Evolutionary conservation across 2,797 vertebrate genomes (phyloP).

Genomic region (Vultur gryphus): DNA sequence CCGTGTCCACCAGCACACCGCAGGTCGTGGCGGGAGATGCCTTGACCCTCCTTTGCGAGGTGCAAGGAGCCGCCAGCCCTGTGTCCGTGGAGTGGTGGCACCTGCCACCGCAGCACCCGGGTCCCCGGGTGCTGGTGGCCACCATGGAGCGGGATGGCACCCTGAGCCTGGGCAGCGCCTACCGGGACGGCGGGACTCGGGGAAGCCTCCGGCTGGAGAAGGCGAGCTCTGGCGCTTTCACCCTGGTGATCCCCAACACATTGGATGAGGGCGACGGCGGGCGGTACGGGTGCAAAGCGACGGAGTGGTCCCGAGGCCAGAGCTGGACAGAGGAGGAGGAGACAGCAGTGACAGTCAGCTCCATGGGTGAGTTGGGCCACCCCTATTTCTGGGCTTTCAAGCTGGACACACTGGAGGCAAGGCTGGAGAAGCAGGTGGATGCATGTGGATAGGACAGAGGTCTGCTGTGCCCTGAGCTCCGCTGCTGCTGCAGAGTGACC

Average conservation of each 20-base stretch:
- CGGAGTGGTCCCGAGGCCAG: constrained; percentile 62
- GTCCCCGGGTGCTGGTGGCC: constrained; percentile 54
- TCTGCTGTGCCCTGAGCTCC: neutral
- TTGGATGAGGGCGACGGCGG: constrained; percentile 71
- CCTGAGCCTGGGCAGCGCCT: constrained; percentile 67
- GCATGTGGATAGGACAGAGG: neutral
- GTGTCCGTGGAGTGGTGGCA: constrained; percentile 83
- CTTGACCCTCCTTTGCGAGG: constrained; percentile 74
- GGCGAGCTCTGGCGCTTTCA: constrained; percentile 66
- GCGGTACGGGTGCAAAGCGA: constrained; percentile 77
- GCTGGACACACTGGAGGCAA: neutral
- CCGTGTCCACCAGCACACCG: neutral
- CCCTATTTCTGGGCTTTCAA: neutral
- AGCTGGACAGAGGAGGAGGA: neutral
- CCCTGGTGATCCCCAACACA: constrained; percentile 77
- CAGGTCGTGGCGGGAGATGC: constrained; percentile 68
- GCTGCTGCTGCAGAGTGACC: neutral
- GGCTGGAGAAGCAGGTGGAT: rapidly evolving
- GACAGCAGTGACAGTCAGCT: neutral
- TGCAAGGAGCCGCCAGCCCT: constrained; percentile 50
- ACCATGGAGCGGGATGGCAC: constrained; percentile 74
- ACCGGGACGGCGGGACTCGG: constrained; percentile 51
- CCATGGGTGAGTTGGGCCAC: constrained; percentile 53
- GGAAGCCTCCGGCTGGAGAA: constrained; percentile 77
- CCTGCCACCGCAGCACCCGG: neutral